Evolutionary conservation across 2,888 invertebrate species (phyloP).

Genomic region (Zhuqinia jingwanae): DNA sequence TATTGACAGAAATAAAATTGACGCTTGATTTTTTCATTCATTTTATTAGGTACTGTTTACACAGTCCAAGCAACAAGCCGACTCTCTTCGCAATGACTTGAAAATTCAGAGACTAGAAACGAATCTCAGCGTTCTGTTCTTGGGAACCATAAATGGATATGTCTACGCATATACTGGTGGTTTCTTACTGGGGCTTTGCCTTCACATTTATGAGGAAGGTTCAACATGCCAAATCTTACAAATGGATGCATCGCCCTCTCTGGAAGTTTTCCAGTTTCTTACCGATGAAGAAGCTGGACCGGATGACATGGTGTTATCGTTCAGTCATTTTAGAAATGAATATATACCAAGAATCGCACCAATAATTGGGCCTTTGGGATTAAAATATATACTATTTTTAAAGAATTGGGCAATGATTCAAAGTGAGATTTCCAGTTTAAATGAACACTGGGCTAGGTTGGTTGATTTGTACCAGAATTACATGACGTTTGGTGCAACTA

Average conservation of each 20-base stretch:
- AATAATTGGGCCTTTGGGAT: constrained; percentile 75
- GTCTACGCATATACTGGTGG: constrained; percentile 80
- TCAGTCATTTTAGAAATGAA: constrained; percentile 71
- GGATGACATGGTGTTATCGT: constrained; percentile 66
- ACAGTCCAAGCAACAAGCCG: constrained; percentile 75
- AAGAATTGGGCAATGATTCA: constrained; percentile 77
- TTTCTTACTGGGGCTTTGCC: constrained; percentile 72
- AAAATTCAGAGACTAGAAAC: constrained; percentile 75
- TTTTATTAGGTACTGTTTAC: constrained; percentile 67
- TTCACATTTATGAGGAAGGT: constrained; percentile 58
- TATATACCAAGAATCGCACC: constrained; percentile 70
- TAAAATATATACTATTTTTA: constrained; percentile 75
- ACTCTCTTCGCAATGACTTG: constrained; percentile 71
- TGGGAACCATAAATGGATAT: constrained; percentile 89
- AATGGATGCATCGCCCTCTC: constrained; percentile 66
- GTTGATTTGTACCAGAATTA: constrained; percentile 76
- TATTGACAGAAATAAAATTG: too few relatives aligned
- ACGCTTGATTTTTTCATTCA: too few relatives aligned
- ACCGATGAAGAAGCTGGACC: constrained; percentile 59
- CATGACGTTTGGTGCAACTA: constrained; percentile 76
- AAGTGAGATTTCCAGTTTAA: constrained; percentile 73
- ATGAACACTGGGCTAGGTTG: constrained; percentile 76
- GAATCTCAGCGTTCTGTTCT: constrained; percentile 87
- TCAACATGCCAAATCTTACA: constrained; percentile 57
- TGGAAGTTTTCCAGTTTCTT: constrained; percentile 74